A percentile compares a stretch with the other conserved stretches of the same genome.
Conservation (phyloP, 2,113 vertebrate species). For the Asarcornis scutulata region DNA sequence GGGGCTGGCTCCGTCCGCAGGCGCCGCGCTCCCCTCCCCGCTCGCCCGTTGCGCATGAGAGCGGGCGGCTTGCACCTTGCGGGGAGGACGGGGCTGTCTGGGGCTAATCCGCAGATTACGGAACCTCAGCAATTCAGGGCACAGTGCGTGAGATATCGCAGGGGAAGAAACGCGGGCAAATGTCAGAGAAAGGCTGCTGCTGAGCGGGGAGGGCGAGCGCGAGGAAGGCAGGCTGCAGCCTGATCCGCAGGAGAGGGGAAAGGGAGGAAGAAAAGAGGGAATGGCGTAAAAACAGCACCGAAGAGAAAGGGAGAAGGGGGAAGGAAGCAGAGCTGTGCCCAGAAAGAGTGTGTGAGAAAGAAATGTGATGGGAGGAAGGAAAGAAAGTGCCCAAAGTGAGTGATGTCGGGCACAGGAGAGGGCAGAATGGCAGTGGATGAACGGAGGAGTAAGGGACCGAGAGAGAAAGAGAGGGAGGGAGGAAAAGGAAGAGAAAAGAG, state of each 20-base stretch:
- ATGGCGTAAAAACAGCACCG: neutral
- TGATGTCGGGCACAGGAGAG: neutral
- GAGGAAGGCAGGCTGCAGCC: conserved; percentile 1
- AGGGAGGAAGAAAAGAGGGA: neutral
- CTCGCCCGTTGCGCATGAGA: neutral
- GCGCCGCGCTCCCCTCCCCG: neutral
- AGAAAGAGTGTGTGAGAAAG: neutral
- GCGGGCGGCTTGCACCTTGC: neutral
- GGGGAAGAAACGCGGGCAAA: neutral
- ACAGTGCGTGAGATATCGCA: neutral
- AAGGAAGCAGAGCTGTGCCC: neutral
- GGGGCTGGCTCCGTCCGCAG: neutral
- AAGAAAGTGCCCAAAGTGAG: neutral
- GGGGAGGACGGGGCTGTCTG: neutral
- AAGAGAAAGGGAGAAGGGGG: neutral
- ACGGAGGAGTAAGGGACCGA: neutral
- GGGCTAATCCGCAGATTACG: neutral
- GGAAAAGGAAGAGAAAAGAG: conserved; percentile 50
- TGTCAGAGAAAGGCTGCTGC: neutral
- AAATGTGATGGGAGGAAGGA: neutral
- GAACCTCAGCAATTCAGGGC: neutral
- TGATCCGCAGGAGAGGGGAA: neutral
- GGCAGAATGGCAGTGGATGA: neutral
- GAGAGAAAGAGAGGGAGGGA: neutral
- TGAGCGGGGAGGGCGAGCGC: neutral